Evolutionary conservation across 2,797 vertebrate genomes (phyloP).

Genomic region (Champsocephalus gunnari): DNA sequence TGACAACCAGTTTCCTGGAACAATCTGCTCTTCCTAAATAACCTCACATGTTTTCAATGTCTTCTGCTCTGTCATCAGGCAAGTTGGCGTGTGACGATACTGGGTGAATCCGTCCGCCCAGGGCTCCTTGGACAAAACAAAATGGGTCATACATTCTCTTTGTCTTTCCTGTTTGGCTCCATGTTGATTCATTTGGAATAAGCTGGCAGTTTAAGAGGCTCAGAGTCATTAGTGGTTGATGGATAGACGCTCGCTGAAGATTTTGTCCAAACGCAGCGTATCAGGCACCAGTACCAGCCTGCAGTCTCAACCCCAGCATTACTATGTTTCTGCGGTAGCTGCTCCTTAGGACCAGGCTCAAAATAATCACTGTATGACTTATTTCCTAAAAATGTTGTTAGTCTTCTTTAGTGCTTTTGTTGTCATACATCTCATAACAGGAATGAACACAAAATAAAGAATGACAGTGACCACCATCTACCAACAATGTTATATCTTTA

Average conservation of each 20-base stretch:
- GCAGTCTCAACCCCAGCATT: conserved; percentile 30
- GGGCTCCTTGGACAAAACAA: conserved; percentile 65
- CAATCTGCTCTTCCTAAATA: conserved; percentile 65
- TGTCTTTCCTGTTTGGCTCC: conserved; percentile 45
- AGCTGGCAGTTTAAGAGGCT: conserved; percentile 40
- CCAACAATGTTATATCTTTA: not conserved
- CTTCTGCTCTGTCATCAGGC: conserved; percentile 76
- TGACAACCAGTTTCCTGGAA: conserved; percentile 81
- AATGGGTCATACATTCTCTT: conserved; percentile 59
- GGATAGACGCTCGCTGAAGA: conserved; percentile 42
- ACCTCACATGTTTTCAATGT: conserved; percentile 78
- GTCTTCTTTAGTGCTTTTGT: not conserved
- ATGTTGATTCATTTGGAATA: conserved; percentile 37
- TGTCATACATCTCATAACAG: not conserved
- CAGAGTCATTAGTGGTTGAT: conserved; percentile 55
- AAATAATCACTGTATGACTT: conserved; percentile 26
- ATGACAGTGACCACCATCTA: not conserved
- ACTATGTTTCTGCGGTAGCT: conserved; percentile 25
- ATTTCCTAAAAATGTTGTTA: conserved; percentile 16
- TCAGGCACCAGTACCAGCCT: conserved; percentile 21
- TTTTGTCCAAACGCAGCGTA: conserved; percentile 5
- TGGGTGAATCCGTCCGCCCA: conserved; percentile 64
- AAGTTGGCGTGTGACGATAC: conserved; percentile 61
- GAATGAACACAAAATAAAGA: not conserved
- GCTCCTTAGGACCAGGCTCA: conserved; percentile 27